Evolutionary conservation across 2,888 invertebrate genomes (phyloP).

Genomic region (Andrena camellia): DNA sequence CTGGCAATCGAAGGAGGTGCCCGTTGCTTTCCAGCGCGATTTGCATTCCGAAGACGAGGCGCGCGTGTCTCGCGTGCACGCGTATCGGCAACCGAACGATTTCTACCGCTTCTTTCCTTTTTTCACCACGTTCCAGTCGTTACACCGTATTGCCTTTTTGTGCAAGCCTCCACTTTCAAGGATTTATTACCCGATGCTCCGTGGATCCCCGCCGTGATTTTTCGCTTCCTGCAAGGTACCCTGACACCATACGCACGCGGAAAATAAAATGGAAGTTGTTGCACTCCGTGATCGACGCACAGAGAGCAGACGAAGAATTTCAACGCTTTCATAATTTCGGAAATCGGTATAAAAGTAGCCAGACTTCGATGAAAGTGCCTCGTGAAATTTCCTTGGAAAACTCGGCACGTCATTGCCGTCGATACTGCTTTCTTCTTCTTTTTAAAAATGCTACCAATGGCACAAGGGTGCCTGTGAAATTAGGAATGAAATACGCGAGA

Average conservation of each 20-base stretch:
- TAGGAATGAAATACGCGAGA: no score
- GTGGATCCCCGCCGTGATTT: not conserved
- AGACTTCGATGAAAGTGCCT: not conserved
- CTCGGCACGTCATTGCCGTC: not conserved
- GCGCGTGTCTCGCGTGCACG: constrained; percentile 3
- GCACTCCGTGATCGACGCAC: not conserved
- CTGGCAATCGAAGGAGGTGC: constrained; percentile 9
- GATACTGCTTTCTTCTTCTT: not conserved
- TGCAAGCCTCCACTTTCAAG: not conserved
- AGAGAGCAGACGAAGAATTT: not conserved
- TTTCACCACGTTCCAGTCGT: not conserved
- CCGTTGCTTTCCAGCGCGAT: constrained; percentile 48
- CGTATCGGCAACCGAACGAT: constrained; percentile 10
- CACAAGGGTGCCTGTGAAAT: no score
- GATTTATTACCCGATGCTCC: constrained; percentile 11
- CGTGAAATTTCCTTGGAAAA: not conserved
- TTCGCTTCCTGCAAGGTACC: not conserved
- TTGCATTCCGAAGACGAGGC: constrained; percentile 44
- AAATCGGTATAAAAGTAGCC: not conserved
- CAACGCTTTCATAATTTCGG: not conserved
- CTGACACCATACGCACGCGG: not conserved
- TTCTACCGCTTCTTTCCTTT: constrained; percentile 15
- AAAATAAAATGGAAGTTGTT: not conserved
- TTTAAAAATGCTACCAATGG: no score
- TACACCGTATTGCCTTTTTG: not conserved